Evolutionary conservation across 1,140 invertebrate genomes (phyloP), one percentile per base, ranked within the genome.

Genomic region (Dendroctonus ponderosae): DNA sequence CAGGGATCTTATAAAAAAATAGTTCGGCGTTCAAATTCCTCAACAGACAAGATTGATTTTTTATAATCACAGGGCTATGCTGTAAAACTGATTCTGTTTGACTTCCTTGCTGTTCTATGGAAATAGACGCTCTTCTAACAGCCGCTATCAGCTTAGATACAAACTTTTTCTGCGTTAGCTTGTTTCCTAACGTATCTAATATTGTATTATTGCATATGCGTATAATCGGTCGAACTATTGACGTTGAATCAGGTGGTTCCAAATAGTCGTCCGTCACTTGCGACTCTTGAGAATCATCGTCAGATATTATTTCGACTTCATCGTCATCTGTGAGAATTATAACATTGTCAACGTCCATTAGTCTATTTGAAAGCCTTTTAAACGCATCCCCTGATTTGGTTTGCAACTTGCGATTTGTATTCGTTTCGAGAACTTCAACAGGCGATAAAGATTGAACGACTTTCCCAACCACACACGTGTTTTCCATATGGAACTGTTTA

Each of bases 301-400:
- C n/a, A 7, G 9, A 8, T 8, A 52, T 41, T 42, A 51, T 41
- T 41, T 50, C 8, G 8, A 15, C 37, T 15, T 70, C 64, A n/a
- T 70, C 65, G 7, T 59, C 63, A 69, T 70, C 69, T 7, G 60
- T 60, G 6, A 67, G 11, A 41, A 64, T 56, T 14, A 67, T 64
- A 12, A 67, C 43, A 52, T 60, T 44, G 5, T n/a, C 15, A n/a
- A 26, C 39, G 15, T 9, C 26, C 26, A 26, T 26, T 26, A 26
- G 26, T 26, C 26, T 26, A 26, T 26, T 3, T 26, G 49, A 52
- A 60, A 46, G n/a, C 6, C 7, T 9, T 53, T 26, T n/a, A 64
- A 70, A 70, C 12, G 66, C 61, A 6, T 61, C 57, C 15, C 26
- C n/a, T 54, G 68, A 70, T 61, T 67, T 65, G 8, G 66, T 50